Conservation (phyloP, 2,888 invertebrate genomes). For the Amphiduros pacificus region DNA sequence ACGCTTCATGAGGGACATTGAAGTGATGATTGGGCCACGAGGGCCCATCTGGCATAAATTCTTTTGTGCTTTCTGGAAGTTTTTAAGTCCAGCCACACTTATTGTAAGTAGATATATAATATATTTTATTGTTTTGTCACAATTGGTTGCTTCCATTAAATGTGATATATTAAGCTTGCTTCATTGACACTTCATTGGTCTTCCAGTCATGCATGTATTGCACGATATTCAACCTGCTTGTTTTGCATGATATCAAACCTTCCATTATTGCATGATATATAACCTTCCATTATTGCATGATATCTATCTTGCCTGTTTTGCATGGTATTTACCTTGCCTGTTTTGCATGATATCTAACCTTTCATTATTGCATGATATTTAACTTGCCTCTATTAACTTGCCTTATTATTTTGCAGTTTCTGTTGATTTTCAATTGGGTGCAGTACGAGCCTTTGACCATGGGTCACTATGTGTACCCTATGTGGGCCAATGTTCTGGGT, state of each 20-base stretch:
- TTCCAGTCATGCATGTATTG: background rate
- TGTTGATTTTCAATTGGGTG: slow-evolving; percentile 78
- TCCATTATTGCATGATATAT: too few relatives aligned
- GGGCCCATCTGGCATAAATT: slow-evolving; percentile 61
- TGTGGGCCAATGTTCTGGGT: slow-evolving; percentile 78
- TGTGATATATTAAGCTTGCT: background rate
- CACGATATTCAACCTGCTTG: too few relatives aligned
- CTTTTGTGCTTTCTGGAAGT: slow-evolving; percentile 78
- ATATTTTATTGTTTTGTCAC: background rate
- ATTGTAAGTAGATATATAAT: slow-evolving; percentile 63
- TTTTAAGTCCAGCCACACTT: slow-evolving; percentile 75
- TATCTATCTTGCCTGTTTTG: background rate
- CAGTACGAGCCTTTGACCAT: slow-evolving; percentile 76
- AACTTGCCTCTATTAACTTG: background rate
- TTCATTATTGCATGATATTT: too few relatives aligned
- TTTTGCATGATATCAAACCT: background rate
- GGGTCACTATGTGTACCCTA: slow-evolving; percentile 74
- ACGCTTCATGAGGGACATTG: slow-evolving; percentile 38
- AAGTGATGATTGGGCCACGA: slow-evolving; percentile 63
- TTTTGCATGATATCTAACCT: background rate
- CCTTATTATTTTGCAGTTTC: slow-evolving; percentile 64
- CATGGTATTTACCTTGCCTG: too few relatives aligned
- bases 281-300: background rate
- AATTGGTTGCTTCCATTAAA: background rate
- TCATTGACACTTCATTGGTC: too few relatives aligned